Conservation (phyloP, 1,140 invertebrate genomes). For the Brachionus rotundiformis region DNA sequence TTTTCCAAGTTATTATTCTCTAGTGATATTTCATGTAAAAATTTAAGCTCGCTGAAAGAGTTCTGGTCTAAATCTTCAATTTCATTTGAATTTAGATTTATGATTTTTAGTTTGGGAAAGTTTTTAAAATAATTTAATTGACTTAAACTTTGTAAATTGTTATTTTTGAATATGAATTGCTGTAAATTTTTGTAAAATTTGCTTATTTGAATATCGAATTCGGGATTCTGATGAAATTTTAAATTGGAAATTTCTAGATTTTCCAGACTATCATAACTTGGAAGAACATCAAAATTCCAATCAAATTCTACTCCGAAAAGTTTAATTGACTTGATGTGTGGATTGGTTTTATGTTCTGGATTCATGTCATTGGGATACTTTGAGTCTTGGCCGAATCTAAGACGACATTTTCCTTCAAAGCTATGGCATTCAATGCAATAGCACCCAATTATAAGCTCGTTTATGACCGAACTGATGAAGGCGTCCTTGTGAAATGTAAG, state of each 20-base stretch:
- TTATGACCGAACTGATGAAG: not conserved
- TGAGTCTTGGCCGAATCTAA: constrained; percentile 18
- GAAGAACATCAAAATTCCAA: constrained; percentile 16
- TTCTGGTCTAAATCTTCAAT: not conserved
- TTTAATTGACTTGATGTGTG: constrained; percentile 33
- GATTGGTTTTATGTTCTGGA: not conserved
- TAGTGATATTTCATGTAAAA: not conserved
- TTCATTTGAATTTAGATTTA: constrained; percentile 1
- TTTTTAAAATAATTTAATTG: constrained; percentile 31
- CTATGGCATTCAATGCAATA: constrained; percentile 48
- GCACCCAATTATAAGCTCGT: constrained; percentile 36
- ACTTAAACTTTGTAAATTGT: constrained; percentile 20
- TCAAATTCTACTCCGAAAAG: constrained; percentile 34
- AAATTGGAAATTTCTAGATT: constrained; percentile 49
- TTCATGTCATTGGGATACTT: not conserved
- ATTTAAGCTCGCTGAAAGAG: not conserved
- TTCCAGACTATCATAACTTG: not conserved
- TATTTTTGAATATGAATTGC: constrained; percentile 39
- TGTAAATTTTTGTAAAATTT: constrained; percentile 1
- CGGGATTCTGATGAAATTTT: not conserved
- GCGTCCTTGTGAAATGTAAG: constrained; percentile 11
- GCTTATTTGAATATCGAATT: not conserved
- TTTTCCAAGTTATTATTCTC: not conserved
- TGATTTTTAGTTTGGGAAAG: constrained; percentile 16
- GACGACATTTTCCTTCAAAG: constrained; percentile 11